Percentiles rank a stretch among this genome's conserved stretches.
Evolutionary conservation across 2,888 invertebrate genomes (phyloP).

Genomic region (Ypsolopha scabrella): DNA sequence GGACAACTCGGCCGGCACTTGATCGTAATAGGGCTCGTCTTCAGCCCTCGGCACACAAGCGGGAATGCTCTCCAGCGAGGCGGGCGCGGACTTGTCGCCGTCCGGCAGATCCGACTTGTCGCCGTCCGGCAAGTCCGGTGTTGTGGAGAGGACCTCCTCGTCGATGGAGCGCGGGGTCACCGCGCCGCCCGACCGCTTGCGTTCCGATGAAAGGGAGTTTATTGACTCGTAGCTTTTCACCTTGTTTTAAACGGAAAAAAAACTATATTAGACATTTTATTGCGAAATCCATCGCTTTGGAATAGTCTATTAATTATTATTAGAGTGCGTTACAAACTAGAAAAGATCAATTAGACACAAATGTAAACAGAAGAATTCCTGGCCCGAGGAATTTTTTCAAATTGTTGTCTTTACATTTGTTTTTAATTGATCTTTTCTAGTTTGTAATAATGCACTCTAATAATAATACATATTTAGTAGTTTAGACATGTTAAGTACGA

Average conservation of each 20-base stretch:
- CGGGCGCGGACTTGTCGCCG: conserved; percentile 50
- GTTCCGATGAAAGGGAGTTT: conserved; percentile 73
- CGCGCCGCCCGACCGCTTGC: conserved; percentile 62
- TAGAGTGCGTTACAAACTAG: too few species aligned
- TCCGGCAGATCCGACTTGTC: conserved; percentile 32
- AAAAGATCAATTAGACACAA: too few species aligned
- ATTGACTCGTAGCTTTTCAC: conserved; percentile 76
- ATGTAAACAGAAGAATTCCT: too few species aligned
- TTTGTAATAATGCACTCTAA: too few species aligned
- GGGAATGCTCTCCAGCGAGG: conserved; percentile 53
- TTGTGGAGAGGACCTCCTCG: conserved; percentile 50
- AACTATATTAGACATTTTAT: too few species aligned
- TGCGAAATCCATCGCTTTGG: too few species aligned
- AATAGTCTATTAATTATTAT: too few species aligned
- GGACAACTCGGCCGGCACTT: conserved; percentile 73
- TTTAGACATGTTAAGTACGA: too few species aligned
- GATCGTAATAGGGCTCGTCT: conserved; percentile 80
- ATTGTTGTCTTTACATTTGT: too few species aligned
- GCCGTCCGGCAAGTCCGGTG: conserved; percentile 32
- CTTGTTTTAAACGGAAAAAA: conserved; percentile 29
- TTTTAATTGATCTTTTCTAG: too few species aligned
- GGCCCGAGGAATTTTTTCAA: too few species aligned
- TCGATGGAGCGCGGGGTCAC: conserved; percentile 64
- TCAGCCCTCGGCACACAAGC: conserved; percentile 37
- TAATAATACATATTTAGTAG: too few species aligned